Evolutionary conservation across 1,140 invertebrate species (phyloP).

Genomic region (Samia ricini): DNA sequence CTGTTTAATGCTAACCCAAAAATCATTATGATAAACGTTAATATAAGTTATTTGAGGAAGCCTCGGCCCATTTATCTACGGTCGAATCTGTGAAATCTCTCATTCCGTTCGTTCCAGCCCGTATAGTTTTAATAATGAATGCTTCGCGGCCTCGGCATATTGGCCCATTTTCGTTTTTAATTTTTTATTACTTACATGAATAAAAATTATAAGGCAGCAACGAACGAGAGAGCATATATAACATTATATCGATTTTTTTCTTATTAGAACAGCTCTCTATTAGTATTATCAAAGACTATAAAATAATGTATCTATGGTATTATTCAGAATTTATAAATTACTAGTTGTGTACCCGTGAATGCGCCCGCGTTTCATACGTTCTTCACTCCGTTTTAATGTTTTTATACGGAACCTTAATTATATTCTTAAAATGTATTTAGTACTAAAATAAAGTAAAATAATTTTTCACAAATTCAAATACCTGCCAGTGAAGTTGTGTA

Average conservation of each 20-base stretch:
- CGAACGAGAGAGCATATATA: constrained; percentile 17
- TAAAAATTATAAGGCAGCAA: constrained; percentile 28
- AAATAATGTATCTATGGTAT: too few species aligned
- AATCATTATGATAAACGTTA: background rate
- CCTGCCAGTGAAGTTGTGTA: too few species aligned
- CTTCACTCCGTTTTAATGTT: too few species aligned
- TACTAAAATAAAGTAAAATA: too few species aligned
- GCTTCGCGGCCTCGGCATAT: constrained; percentile 32
- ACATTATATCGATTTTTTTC: constrained; percentile 21
- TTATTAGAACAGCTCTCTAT: background rate
- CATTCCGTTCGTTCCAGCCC: constrained; percentile 33
- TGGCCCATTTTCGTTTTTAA: constrained; percentile 49
- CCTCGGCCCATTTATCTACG: constrained; percentile 25
- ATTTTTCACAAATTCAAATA: too few species aligned
- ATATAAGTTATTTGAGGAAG: background rate
- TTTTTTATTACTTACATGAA: constrained; percentile 46
- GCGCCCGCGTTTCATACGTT: too few species aligned
- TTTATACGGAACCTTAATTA: too few species aligned
- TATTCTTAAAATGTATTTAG: too few species aligned
- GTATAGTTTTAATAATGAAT: constrained; percentile 49
- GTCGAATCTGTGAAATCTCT: constrained; percentile 37
- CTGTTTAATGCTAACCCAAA: background rate
- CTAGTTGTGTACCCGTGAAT: too few species aligned
- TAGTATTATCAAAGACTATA: too few species aligned
- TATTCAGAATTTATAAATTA: too few species aligned